Conservation (phyloP, 2,113 vertebrate genomes). For the Butorides virescens region DNA sequence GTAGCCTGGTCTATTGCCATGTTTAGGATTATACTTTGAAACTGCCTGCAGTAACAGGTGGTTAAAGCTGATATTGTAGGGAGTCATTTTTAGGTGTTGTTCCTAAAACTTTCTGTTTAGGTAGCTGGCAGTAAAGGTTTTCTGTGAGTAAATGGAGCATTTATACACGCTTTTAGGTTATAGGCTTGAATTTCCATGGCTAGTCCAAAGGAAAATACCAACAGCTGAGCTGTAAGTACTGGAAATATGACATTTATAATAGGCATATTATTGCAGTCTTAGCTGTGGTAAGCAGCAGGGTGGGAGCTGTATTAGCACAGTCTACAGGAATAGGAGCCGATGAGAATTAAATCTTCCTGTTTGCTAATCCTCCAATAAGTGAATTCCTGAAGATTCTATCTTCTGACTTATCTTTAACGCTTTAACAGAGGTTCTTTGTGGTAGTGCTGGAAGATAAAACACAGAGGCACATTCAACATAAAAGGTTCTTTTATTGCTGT, state of each 20-base stretch:
- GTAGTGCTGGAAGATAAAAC: background rate
- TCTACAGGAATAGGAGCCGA: background rate
- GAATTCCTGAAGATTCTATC: constrained; percentile 3
- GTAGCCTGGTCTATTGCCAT: background rate
- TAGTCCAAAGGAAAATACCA: constrained; percentile 46
- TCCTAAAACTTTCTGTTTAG: constrained; percentile 26
- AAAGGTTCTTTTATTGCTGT: background rate
- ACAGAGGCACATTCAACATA: background rate
- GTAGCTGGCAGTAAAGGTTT: constrained; percentile 7
- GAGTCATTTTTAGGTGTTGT: background rate
- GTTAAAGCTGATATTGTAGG: background rate
- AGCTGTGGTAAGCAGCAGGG: constrained; percentile 11
- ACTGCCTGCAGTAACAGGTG: background rate
- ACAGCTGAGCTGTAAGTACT: constrained; percentile 39
- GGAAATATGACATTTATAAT: constrained; percentile 52
- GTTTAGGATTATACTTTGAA: background rate
- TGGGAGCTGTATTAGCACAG: background rate
- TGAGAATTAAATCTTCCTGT: constrained; percentile 26
- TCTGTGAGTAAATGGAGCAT: constrained; percentile 50
- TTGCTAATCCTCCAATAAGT: constrained; percentile 20
- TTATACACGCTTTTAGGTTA: constrained; percentile 30
- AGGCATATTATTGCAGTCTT: constrained; percentile 15
- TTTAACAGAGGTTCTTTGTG: constrained; percentile 24
- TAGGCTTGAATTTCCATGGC: constrained; percentile 13
- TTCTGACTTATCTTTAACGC: constrained; percentile 7